phyloP scores from a whole-genome alignment of 1,140 invertebrate species.

The Stenopsyche tienmushanensis region DNA sequence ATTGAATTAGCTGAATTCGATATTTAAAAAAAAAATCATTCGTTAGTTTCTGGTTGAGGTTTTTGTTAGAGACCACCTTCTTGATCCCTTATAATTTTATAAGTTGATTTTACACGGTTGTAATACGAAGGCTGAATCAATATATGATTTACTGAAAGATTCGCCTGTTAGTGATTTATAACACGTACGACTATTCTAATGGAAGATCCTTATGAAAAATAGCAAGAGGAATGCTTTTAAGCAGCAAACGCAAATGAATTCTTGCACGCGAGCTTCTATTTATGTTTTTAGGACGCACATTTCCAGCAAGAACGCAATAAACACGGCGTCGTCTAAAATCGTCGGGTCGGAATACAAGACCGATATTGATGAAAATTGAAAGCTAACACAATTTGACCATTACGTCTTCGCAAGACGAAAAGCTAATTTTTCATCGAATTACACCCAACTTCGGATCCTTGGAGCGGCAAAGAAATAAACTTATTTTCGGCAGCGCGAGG shows the following conservation, averaged over 20 bases:
- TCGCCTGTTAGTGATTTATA: no score
- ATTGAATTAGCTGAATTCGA: no score
- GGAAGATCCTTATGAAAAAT: neutral
- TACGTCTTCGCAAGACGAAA: no score
- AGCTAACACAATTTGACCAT: neutral
- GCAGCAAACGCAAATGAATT: neutral
- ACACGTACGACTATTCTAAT: neutral
- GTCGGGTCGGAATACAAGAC: neutral
- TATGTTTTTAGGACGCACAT: neutral
- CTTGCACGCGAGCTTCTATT: neutral
- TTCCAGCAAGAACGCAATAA: neutral
- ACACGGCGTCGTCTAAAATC: neutral
- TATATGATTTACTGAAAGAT: no score
- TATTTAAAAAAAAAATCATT: neutral
- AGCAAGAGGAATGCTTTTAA: neutral
- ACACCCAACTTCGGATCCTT: no score
- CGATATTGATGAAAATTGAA: neutral
- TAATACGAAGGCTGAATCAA: no score
- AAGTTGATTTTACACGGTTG: no score
- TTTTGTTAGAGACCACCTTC: no score
- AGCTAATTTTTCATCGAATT: no score
- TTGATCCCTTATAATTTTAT: no score
- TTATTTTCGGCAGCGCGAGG: neutral
- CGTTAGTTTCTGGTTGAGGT: no score
- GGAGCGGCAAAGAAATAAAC: no score